Conservation (phyloP, 2,888 invertebrate genomes). For the Xanthia togata region DNA sequence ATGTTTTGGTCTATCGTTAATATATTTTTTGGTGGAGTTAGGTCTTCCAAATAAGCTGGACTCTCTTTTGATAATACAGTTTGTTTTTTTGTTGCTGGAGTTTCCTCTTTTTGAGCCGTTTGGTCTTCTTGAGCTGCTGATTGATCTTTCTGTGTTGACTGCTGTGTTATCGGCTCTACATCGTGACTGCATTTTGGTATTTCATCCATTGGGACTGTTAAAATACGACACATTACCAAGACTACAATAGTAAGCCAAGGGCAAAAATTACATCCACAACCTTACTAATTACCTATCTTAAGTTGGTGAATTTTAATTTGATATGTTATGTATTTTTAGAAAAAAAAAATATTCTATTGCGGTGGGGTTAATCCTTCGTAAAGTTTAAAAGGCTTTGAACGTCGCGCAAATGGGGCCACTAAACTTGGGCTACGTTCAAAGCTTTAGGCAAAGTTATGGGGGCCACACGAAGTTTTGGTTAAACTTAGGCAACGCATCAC, state of each 20-base stretch:
- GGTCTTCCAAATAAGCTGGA: background rate
- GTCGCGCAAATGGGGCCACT: too few relatives aligned
- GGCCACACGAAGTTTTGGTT: background rate
- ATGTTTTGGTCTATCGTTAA: constrained; percentile 1
- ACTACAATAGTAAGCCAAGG: background rate
- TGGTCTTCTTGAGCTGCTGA: background rate
- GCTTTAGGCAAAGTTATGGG: too few relatives aligned
- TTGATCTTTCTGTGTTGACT: constrained; percentile 36
- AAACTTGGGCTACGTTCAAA: background rate
- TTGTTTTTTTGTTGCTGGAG: background rate
- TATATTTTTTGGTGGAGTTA: background rate
- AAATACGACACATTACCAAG: background rate
- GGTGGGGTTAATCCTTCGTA: background rate
- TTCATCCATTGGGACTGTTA: constrained; percentile 64
- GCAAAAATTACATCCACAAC: background rate
- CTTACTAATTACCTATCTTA: background rate
- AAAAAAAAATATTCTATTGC: too few relatives aligned
- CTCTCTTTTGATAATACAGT: constrained; percentile 4
- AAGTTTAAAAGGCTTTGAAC: too few relatives aligned
- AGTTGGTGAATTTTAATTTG: background rate
- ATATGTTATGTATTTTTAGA: too few relatives aligned
- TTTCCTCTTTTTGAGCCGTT: background rate
- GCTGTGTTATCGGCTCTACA: constrained; percentile 34
- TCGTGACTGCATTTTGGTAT: constrained; percentile 65
- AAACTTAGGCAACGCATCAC: too few relatives aligned